A percentile compares a stretch with the other conserved stretches of the same genome.
phyloP scores from a whole-genome alignment of 1,140 invertebrate species.

The Chironomus tepperi region DNA sequence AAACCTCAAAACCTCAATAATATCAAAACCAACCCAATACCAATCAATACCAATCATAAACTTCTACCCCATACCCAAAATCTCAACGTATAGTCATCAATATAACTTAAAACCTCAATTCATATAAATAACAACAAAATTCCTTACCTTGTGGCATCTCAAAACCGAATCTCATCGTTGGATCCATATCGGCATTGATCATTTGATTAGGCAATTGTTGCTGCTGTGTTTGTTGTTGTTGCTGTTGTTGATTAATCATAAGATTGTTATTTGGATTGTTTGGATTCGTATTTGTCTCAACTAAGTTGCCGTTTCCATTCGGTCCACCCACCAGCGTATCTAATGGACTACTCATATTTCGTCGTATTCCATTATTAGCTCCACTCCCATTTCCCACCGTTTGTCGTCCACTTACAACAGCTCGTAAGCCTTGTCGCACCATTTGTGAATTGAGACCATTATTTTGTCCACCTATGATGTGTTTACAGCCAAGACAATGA shows the following conservation, averaged over 20 bases:
- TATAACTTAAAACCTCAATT: too few species aligned
- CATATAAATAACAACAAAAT: too few species aligned
- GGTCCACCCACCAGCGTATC: constrained; percentile 16
- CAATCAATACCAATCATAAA: too few species aligned
- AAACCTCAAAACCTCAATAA: too few species aligned
- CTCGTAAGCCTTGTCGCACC: constrained; percentile 80
- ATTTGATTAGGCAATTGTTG: constrained; percentile 30
- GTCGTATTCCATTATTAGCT: constrained; percentile 28
- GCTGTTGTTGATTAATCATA: constrained; percentile 26
- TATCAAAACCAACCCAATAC: too few species aligned
- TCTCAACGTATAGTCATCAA: too few species aligned
- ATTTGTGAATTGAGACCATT: constrained; percentile 54
- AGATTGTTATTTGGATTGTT: constrained; percentile 21
- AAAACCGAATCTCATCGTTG: constrained; percentile 37
- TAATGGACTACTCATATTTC: constrained; percentile 29
- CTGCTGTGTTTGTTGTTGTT: constrained; percentile 24
- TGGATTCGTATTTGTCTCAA: neutral
- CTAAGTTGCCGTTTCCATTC: neutral
- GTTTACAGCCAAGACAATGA: neutral
- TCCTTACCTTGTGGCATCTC: constrained; percentile 29
- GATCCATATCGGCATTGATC: constrained; percentile 34
- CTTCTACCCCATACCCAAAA: too few species aligned
- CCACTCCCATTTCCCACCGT: constrained; percentile 30
- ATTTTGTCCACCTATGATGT: constrained; percentile 25
- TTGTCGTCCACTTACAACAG: constrained; percentile 69